These are phyloP conservation scores for Campoletis raptor DNA, from an alignment of 2,888 invertebrate species.

Conservation along the genomic window DNA sequence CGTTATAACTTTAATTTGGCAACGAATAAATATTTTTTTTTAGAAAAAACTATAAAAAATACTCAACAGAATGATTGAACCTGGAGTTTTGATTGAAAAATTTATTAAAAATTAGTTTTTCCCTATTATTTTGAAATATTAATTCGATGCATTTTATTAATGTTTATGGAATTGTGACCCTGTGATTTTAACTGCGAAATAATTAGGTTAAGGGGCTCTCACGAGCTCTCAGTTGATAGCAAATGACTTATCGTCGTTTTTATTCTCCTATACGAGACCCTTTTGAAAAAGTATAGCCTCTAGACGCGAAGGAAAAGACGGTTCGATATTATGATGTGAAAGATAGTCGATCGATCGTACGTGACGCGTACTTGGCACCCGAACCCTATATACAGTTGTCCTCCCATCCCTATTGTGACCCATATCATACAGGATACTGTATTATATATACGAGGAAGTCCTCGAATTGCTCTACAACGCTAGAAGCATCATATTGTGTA, in stretches of 20 bases:
- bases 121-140: background rate
- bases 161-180: background rate
- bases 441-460: constrained; percentile 17
- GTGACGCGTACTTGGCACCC: constrained; percentile 56
- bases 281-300: background rate
- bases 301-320: background rate
- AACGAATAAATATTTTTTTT: background rate
- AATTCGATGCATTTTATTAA: background rate
- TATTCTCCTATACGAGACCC: background rate
- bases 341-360: constrained; percentile 62
- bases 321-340: constrained; percentile 27
- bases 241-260: background rate
- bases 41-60: background rate
- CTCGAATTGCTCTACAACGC: constrained; percentile 44
- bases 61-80: background rate
- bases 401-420: constrained; percentile 33
- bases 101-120: background rate
- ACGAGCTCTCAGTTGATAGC: background rate
- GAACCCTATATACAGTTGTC: constrained; percentile 6
- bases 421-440: constrained; percentile 8
- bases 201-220: background rate
- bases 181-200: background rate
- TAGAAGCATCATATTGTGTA: constrained; percentile 59
- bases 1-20: background rate
- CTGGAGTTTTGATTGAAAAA: background rate